Percentiles rank a stretch among this genome's conserved stretches.
phyloP scores from a whole-genome alignment of 1,140 invertebrate species.

The Odontomachus brunneus region DNA sequence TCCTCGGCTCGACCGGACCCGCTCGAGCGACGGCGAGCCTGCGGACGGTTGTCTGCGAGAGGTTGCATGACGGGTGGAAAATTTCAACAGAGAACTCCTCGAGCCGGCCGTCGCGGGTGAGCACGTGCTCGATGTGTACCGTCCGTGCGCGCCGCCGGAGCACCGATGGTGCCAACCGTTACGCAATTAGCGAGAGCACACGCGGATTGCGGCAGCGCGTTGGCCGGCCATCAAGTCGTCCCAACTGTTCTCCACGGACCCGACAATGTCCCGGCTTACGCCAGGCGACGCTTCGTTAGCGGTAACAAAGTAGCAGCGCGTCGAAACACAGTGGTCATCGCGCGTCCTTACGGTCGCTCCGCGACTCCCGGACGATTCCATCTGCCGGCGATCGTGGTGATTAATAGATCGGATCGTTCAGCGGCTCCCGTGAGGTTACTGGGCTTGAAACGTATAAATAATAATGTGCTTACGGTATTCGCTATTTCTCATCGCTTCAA shows the following conservation, averaged over 20 bases:
- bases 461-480: neutral
- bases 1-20: neutral
- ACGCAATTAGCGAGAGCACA: slow-evolving; percentile 59
- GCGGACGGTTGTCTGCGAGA: neutral
- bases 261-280: slow-evolving; percentile 50
- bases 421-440: neutral
- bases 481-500: too few species aligned
- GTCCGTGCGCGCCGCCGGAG: slow-evolving; percentile 33
- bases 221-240: slow-evolving; percentile 58
- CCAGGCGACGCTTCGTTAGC: neutral
- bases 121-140: slow-evolving; percentile 57
- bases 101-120: slow-evolving; percentile 26
- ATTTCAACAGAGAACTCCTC: slow-evolving; percentile 53
- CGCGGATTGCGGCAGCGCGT: slow-evolving; percentile 48
- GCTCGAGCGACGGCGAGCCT: neutral
- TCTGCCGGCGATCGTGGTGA: neutral
- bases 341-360: slow-evolving; percentile 38
- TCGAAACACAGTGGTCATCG: slow-evolving; percentile 22
- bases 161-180: slow-evolving; percentile 61
- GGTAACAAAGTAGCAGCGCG: slow-evolving; percentile 10
- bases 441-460: neutral
- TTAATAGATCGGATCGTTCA: neutral
- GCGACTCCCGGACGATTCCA: neutral
- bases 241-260: slow-evolving; percentile 50
- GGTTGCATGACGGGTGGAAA: slow-evolving; percentile 28